These are phyloP conservation scores for Dasyornis broadbenti DNA, from an alignment of 2,113 vertebrate species.

Conservation along the genomic window DNA sequence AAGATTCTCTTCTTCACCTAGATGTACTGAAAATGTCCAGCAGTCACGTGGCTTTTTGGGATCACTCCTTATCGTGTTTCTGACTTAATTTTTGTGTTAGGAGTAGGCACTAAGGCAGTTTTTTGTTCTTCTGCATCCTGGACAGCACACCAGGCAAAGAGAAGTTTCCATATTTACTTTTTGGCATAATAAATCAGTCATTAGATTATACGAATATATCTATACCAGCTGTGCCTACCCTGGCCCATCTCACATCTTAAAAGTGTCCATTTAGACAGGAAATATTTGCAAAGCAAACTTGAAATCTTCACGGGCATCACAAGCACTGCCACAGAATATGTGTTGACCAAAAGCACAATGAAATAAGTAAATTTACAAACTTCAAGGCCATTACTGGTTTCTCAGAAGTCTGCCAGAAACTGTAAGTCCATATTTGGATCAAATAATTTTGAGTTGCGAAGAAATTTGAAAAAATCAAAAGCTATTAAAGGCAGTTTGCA, in stretches of 20 bases:
- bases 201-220: not conserved
- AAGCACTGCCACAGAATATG: not conserved
- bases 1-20: not conserved
- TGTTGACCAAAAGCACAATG: not conserved
- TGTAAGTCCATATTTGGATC: not conserved
- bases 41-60: not conserved
- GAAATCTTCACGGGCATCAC: not conserved
- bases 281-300: not conserved
- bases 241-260: not conserved
- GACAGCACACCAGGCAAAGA: not conserved
- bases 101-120: not conserved
- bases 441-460: not conserved
- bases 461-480: not conserved
- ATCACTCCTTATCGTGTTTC: not conserved
- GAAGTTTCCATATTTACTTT: not conserved
- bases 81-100: not conserved
- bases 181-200: not conserved
- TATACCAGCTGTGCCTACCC: not conserved
- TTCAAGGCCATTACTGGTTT: not conserved
- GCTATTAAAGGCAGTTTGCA: not conserved
- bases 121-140: not conserved
- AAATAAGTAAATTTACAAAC: not conserved
- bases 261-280: not conserved
- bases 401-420: not conserved
- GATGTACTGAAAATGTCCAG: not conserved